Conservation (phyloP, 2,888 invertebrate genomes). For the Entomobrya multifasciata region DNA sequence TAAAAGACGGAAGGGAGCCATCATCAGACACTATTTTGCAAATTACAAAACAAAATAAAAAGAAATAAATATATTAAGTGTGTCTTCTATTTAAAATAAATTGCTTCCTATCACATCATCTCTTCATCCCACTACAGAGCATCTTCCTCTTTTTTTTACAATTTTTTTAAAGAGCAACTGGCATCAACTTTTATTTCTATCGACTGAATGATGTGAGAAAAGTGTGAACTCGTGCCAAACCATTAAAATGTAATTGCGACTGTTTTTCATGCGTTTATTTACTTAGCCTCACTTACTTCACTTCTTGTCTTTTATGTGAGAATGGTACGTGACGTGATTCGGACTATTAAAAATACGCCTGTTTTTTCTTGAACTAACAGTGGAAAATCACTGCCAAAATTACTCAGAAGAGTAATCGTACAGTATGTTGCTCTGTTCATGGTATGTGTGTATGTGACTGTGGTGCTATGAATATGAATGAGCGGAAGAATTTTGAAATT, state of each 20-base stretch:
- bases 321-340: slow-evolving; percentile 46
- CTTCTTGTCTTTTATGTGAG: neutral
- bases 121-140: neutral
- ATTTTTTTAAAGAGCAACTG: slow-evolving; percentile 15
- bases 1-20: neutral
- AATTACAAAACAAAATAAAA: slow-evolving; percentile 15
- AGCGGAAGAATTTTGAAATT: neutral
- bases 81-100: neutral
- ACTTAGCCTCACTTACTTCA: slow-evolving; percentile 31
- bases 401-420: neutral
- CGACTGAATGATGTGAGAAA: slow-evolving; percentile 45
- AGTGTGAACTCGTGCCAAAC: slow-evolving; percentile 68
- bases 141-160: neutral
- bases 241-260: slow-evolving; percentile 66
- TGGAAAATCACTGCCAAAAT: slow-evolving; percentile 68
- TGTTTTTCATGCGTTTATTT: slow-evolving; percentile 31
- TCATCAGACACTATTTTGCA: slow-evolving; percentile 9
- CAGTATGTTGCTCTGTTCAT: too few species aligned
- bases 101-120: neutral
- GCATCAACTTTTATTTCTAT: neutral
- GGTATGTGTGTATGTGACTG: too few species aligned
- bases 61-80: neutral
- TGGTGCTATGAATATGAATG: slow-evolving; percentile 53
- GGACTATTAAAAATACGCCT: slow-evolving; percentile 26
- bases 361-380: slow-evolving; percentile 60